These are phyloP conservation scores for Heptranchias perlo DNA, from an alignment of 2,113 vertebrate genomes.

Conservation along the genomic window DNA sequence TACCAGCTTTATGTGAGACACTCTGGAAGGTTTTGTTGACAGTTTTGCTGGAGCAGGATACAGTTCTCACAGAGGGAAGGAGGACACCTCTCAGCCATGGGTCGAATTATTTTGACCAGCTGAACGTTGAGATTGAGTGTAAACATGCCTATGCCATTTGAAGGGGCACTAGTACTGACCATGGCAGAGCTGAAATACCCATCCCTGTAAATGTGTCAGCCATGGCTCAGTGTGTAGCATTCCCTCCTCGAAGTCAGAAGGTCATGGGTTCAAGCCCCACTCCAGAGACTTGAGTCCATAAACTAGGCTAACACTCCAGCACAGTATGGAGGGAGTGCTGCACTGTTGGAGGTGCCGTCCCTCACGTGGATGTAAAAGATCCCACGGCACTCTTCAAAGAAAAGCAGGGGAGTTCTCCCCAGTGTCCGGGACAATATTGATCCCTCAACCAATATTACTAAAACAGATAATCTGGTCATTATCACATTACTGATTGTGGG, in stretches of 20 bases:
- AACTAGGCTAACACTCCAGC: neutral
- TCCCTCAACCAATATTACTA: too few relatives aligned
- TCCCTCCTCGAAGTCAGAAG: neutral
- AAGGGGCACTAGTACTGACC: neutral
- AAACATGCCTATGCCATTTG: neutral
- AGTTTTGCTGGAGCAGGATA: neutral
- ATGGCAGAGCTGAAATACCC: neutral
- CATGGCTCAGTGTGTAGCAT: neutral
- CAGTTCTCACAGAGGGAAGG: neutral
- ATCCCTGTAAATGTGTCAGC: neutral
- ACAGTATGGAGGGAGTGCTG: neutral
- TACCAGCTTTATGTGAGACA: conserved; percentile 44
- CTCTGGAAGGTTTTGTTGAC: neutral
- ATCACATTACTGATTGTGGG: too few relatives aligned
- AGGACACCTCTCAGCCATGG: too few relatives aligned
- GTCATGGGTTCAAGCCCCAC: neutral
- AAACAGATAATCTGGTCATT: too few relatives aligned
- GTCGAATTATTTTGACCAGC: neutral
- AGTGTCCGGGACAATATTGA: too few relatives aligned
- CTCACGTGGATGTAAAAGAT: too few relatives aligned
- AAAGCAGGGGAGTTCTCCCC: too few relatives aligned
- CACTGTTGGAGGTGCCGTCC: too few relatives aligned
- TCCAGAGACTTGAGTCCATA: neutral
- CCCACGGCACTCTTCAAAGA: too few relatives aligned
- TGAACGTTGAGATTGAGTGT: neutral